Evolutionary conservation across 2,888 invertebrate genomes (phyloP).

Genomic region (Polydrusus pterygomalis): DNA sequence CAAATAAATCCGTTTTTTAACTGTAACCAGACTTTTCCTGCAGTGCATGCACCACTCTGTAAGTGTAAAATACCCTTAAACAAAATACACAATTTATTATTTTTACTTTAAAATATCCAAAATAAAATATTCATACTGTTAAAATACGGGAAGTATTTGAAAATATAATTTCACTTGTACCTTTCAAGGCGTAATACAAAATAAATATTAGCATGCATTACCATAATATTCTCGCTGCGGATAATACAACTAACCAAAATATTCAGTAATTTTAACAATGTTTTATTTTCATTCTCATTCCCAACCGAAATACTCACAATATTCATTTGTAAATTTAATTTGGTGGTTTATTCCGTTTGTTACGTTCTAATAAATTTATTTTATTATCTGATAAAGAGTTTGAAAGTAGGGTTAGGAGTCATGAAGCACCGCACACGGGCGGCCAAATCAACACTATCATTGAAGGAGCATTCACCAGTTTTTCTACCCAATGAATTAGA

Average conservation of each 20-base stretch:
- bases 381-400: too few species aligned
- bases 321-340: constrained; percentile 2
- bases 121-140: constrained; percentile 24
- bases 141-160: constrained; percentile 11
- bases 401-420: too few species aligned
- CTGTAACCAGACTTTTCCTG: too few species aligned
- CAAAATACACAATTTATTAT: not conserved
- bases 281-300: constrained; percentile 14
- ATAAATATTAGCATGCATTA: constrained; percentile 33
- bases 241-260: constrained; percentile 23
- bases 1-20: not conserved
- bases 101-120: not conserved
- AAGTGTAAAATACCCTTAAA: not conserved
- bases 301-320: not conserved
- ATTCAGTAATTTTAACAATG: constrained; percentile 16
- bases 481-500: too few species aligned
- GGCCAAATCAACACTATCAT: too few species aligned
- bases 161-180: constrained; percentile 24
- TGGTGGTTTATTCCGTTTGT: not conserved
- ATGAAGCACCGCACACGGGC: too few species aligned
- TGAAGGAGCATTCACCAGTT: too few species aligned
- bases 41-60: not conserved
- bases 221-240: constrained; percentile 17
- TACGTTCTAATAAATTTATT: not conserved
- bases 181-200: constrained; percentile 14